Evolutionary conservation across 1,140 invertebrate genomes (phyloP).

Genomic region (Pseudomyrmex dendroicus): DNA sequence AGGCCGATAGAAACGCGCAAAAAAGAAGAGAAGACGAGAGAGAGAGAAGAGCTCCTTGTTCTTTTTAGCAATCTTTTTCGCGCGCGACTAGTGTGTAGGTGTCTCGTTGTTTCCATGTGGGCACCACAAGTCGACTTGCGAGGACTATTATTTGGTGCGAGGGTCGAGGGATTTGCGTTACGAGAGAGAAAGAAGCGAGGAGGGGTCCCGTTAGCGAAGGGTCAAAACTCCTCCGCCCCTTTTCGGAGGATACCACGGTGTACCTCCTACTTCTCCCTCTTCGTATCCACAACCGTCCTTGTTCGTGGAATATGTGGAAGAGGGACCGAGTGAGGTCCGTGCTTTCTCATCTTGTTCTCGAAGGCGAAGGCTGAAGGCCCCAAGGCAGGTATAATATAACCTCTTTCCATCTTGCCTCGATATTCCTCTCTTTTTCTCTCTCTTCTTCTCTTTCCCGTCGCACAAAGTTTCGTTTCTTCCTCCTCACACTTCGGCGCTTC

Average conservation of each 20-base stretch:
- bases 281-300: conserved; percentile 46
- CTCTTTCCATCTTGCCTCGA: conserved; percentile 65
- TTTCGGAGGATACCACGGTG: conserved; percentile 71
- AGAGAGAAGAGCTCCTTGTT: background rate
- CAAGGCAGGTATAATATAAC: conserved; percentile 81
- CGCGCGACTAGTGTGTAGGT: conserved; percentile 65
- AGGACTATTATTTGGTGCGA: conserved; percentile 80
- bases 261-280: conserved; percentile 68
- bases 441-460: conserved; percentile 39
- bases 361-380: conserved; percentile 78
- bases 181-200: conserved; percentile 81
- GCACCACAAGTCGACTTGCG: conserved; percentile 59
- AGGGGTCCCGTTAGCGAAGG: conserved; percentile 84
- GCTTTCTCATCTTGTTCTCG: conserved; percentile 79
- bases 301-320: conserved; percentile 44
- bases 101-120: conserved; percentile 76
- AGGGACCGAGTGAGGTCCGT: conserved; percentile 57
- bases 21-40: background rate
- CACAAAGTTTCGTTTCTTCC: conserved; percentile 47
- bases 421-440: conserved; percentile 43
- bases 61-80: background rate
- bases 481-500: conserved; percentile 34
- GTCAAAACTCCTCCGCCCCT: conserved; percentile 81
- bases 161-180: conserved; percentile 78
- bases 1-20: background rate